These are phyloP conservation scores for Pseudomyrmex pallidus DNA, from an alignment of 1,140 invertebrate species.

Conservation along the genomic window DNA sequence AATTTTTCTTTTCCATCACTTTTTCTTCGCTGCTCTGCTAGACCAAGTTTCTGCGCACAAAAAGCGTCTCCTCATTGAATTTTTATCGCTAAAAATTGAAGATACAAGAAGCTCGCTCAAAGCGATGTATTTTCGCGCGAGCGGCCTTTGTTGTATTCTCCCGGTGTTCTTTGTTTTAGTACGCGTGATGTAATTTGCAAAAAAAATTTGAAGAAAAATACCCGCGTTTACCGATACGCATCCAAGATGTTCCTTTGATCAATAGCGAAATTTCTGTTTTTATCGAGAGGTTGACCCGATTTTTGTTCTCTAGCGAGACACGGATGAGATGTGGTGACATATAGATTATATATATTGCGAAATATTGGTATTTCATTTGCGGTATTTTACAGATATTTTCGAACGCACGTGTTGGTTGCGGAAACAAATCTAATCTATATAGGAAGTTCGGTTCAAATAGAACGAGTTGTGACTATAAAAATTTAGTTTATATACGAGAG, in stretches of 20 bases:
- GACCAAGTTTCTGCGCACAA: neutral
- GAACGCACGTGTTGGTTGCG: neutral
- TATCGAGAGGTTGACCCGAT: slow-evolving; percentile 42
- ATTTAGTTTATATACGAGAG: neutral
- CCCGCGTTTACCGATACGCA: slow-evolving; percentile 7
- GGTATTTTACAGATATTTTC: neutral
- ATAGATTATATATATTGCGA: neutral
- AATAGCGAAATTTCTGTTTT: slow-evolving; percentile 66
- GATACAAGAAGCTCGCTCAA: too few relatives aligned
- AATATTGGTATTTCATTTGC: slow-evolving; percentile 14
- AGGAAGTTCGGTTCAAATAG: neutral
- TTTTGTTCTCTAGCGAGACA: neutral
- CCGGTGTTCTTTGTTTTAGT: neutral
- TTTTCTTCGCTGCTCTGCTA: too few relatives aligned
- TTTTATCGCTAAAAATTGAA: neutral
- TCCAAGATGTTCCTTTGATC: slow-evolving; percentile 49
- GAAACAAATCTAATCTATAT: neutral
- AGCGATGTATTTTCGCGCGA: neutral
- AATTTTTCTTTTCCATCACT: too few relatives aligned
- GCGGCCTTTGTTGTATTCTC: neutral
- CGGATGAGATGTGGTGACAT: neutral
- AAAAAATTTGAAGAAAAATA: neutral
- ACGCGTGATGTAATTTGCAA: too few relatives aligned
- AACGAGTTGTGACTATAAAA: neutral
- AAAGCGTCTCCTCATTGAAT: neutral